Evolutionary conservation across 2,113 vertebrate species (phyloP).

Genomic region (Glaucidium brasilianum): DNA sequence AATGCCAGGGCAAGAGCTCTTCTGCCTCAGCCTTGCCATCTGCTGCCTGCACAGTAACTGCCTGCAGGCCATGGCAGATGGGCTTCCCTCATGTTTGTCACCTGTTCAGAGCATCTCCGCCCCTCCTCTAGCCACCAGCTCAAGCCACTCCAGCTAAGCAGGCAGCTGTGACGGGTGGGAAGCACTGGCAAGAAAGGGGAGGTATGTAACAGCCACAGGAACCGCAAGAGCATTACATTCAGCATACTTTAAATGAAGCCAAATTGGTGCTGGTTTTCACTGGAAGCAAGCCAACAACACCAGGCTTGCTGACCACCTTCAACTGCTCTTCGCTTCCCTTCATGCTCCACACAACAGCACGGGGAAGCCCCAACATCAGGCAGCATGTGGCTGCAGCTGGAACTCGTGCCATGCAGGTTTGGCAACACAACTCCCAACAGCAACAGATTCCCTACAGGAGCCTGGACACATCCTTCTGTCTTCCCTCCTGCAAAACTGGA

Average conservation of each 20-base stretch:
- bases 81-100: neutral
- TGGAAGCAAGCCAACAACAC: neutral
- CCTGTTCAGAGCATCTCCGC: neutral
- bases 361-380: rapidly evolving
- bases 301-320: neutral
- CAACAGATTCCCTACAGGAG: neutral
- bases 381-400: neutral
- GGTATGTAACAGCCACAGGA: neutral
- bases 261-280: neutral
- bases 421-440: neutral
- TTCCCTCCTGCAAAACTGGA: neutral
- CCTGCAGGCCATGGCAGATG: neutral
- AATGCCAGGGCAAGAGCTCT: neutral
- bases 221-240: neutral
- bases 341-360: rapidly evolving
- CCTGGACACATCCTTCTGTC: neutral
- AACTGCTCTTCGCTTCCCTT: neutral
- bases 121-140: neutral
- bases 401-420: neutral
- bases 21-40: neutral
- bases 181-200: neutral
- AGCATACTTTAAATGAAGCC: neutral
- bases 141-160: neutral
- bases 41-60: neutral
- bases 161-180: neutral